A percentile compares a stretch with the other conserved stretches of the same genome.
Evolutionary conservation across 2,113 vertebrate species (phyloP).

Genomic region (Amphiprion ocellaris): DNA sequence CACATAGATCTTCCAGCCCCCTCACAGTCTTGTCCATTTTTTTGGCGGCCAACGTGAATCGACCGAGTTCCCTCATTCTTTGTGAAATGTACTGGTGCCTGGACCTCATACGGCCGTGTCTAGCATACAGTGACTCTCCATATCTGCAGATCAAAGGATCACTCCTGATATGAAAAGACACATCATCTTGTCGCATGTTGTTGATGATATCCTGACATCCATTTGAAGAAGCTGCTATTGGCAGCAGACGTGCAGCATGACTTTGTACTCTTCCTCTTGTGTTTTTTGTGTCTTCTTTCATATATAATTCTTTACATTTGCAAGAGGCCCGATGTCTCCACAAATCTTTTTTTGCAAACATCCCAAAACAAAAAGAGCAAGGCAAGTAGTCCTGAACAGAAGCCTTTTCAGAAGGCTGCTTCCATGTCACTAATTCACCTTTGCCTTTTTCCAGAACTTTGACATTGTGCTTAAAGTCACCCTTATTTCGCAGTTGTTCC

Average conservation of each 20-base stretch:
- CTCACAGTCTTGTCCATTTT: constrained; percentile 20
- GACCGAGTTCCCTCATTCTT: constrained; percentile 18
- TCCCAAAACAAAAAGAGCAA: neutral
- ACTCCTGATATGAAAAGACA: constrained; percentile 14
- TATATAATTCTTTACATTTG: neutral
- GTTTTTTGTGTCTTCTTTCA: too few relatives aligned
- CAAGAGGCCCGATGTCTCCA: constrained; percentile 11
- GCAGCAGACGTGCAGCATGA: constrained; percentile 10
- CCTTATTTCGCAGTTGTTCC: neutral
- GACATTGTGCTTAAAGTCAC: neutral
- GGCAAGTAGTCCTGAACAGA: neutral
- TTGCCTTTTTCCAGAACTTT: neutral
- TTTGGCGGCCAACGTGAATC: constrained; percentile 17
- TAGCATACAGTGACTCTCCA: constrained; percentile 5
- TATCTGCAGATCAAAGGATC: constrained; percentile 23
- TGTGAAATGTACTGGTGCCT: neutral
- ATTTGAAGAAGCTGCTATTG: neutral
- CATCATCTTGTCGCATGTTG: constrained; percentile 36
- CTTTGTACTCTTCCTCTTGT: constrained; percentile 21
- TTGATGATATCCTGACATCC: constrained; percentile 3
- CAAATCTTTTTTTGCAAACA: neutral
- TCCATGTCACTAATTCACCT: neutral
- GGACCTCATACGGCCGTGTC: constrained; percentile 8
- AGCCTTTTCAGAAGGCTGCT: neutral
- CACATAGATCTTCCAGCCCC: constrained; percentile 16